Conservation (phyloP, 2,113 vertebrate genomes). For the Oncorhynchus gorbuscha region DNA sequence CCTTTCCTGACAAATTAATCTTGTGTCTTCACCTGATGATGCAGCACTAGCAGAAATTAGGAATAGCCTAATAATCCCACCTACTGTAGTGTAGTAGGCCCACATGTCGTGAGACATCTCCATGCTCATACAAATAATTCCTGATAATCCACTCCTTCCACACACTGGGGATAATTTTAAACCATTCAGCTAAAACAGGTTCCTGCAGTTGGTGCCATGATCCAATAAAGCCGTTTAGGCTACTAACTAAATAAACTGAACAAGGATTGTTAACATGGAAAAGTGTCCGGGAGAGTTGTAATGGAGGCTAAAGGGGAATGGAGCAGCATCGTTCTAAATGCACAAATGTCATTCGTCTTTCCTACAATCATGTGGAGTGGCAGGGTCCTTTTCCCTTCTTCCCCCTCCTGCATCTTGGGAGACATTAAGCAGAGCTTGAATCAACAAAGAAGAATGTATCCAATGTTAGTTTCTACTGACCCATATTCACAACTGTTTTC, state of each 20-base stretch:
- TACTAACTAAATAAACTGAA: neutral
- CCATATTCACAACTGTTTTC: neutral
- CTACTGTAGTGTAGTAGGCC: neutral
- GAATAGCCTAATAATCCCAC: neutral
- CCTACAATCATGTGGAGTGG: neutral
- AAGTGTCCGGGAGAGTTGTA: neutral
- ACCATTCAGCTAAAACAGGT: conserved; percentile 16
- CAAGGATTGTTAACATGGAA: neutral
- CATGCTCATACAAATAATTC: conserved; percentile 9
- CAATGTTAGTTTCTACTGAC: conserved; percentile 29
- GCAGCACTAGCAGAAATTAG: neutral
- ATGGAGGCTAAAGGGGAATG: neutral
- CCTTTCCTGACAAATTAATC: neutral
- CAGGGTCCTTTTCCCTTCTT: neutral
- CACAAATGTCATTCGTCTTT: neutral
- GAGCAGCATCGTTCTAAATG: neutral
- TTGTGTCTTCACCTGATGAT: neutral
- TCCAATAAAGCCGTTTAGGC: conserved; percentile 14
- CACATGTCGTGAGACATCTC: conserved; percentile 6
- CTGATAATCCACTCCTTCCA: conserved; percentile 23
- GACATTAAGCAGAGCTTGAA: neutral
- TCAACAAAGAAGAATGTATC: neutral
- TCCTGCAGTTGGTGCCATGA: conserved; percentile 17
- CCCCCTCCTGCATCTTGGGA: neutral
- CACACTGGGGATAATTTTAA: conserved; percentile 18